phyloP scores from a whole-genome alignment of 2,888 invertebrate species.

The Physocephala rufipes region DNA sequence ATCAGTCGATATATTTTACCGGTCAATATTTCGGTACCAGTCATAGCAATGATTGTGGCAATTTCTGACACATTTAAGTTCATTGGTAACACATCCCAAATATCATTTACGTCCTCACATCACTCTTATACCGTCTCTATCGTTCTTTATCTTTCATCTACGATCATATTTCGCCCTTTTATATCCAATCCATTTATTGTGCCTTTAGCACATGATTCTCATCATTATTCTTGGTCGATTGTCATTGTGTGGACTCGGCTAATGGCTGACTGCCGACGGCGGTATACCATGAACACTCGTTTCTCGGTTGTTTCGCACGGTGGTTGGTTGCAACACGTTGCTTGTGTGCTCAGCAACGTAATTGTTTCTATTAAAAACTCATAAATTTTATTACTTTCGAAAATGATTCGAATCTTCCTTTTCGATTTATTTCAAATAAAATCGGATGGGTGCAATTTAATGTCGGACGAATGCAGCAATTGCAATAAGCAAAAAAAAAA shows the following conservation, averaged over 20 bases:
- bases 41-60: too few species aligned
- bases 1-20: not conserved
- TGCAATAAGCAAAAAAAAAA: too few species aligned
- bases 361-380: conserved; percentile 19
- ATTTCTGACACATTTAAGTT: too few species aligned
- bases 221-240: not conserved
- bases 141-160: not conserved
- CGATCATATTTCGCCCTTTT: not conserved
- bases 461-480: too few species aligned
- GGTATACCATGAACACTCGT: not conserved
- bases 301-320: not conserved
- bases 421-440: too few species aligned
- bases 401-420: too few species aligned
- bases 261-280: conserved; percentile 3
- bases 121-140: too few species aligned
- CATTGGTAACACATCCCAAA: too few species aligned
- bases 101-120: not conserved
- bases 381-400: conserved; percentile 6
- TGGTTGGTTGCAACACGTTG: not conserved
- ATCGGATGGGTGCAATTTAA: too few species aligned
- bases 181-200: not conserved
- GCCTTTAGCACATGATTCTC: not conserved
- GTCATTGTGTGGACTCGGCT: not conserved
- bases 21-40: not conserved
- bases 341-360: not conserved